These are phyloP conservation scores for Lithobates sylvaticus DNA, from an alignment of 2,797 vertebrate species.

Conservation along the genomic window DNA sequence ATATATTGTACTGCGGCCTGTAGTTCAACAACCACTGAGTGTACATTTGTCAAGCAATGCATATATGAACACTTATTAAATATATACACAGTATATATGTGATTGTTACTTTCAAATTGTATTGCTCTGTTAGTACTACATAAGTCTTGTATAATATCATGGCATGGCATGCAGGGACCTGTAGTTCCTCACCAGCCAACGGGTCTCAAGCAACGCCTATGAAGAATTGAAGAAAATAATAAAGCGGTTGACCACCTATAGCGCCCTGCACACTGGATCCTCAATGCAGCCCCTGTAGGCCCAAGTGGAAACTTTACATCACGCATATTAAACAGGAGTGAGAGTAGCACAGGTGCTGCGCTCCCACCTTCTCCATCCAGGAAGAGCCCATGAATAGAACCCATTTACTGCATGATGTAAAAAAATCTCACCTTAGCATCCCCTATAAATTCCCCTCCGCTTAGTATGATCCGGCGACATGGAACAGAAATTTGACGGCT, in stretches of 20 bases:
- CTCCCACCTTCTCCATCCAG: background rate
- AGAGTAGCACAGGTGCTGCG: background rate
- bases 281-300: background rate
- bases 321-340: background rate
- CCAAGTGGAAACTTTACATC: conserved; percentile 35
- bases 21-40: too few relatives aligned
- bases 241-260: background rate
- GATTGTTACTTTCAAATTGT: too few relatives aligned
- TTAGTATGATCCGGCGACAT: background rate
- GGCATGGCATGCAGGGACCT: background rate
- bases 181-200: background rate
- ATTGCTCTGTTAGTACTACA: too few relatives aligned
- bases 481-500: background rate
- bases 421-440: background rate
- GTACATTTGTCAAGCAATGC: too few relatives aligned
- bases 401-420: background rate
- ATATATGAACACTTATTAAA: too few relatives aligned
- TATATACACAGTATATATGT: too few relatives aligned
- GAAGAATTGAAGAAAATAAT: too few relatives aligned
- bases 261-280: background rate
- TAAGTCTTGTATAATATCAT: background rate
- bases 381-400: background rate
- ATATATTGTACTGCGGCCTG: too few relatives aligned
- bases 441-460: background rate
- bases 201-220: background rate